Evolutionary conservation across 1,140 invertebrate genomes (phyloP), one percentile per base, ranked within the genome.

Genomic region (Drosophila hydei): DNA sequence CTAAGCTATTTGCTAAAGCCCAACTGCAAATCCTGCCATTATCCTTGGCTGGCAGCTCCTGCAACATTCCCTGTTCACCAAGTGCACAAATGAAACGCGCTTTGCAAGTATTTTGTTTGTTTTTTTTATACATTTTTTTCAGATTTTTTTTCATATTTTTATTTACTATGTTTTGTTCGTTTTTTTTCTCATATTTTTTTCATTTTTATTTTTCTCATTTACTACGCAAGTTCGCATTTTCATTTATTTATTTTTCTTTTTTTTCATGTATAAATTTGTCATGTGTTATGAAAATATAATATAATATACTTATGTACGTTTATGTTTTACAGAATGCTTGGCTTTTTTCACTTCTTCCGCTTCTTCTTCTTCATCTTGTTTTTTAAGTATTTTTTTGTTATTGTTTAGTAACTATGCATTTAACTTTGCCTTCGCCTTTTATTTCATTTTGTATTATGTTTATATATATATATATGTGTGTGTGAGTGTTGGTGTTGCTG

Each of bases 281-380:
- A 87, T 87, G 81, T 87, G 83, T 87, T 87, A 87, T 87, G 81
- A 87, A 87, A 87, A 87, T 87, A 87, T 87, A 87, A 87, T 87
- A 87, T 87, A 87, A 87, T 87, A 87, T 87, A 87, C 78, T 87
- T 87, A 87, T 87, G 81, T 88, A 88, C 65, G 83, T 85, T 87
- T 63, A 88, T 87, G 76, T 85, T 85, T 85, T 85, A 85, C 81
- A 85, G 81, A 85, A 87, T 88, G 81, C 81, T 87, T 87, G 81
- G 81, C 81, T 88, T 73, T 59, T 56, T 23, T 12, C 12, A 38
- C 36, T 50, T 52, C 58, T 64, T 51, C 47, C 30, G 67, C 51
- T 59, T 67, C n/a, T 11, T 59, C 27, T 23, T 51, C 48, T 4
- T 40, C 27, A 19, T 48, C 23, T 16, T 36, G 12, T 48, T 48